Evolutionary conservation across 1,140 invertebrate species (phyloP), one percentile per base, ranked within the genome.

Genomic region (Triops cancriformis): DNA sequence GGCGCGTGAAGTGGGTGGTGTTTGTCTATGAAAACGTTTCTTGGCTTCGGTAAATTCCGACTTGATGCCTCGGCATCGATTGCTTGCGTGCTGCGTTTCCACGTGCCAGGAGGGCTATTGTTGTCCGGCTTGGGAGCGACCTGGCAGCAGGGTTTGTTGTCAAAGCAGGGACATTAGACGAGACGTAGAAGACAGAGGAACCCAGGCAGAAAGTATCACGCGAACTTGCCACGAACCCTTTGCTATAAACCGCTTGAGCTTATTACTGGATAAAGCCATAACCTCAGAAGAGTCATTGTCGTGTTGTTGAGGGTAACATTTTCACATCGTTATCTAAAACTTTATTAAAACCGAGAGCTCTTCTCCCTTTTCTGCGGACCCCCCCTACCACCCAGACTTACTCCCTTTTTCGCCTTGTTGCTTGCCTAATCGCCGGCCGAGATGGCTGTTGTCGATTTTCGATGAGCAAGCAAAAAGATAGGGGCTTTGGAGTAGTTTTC

Each of bases 311-410:
- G 51, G 51, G 51, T 64, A 18, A 18, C 51, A 64, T 64, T 64
- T 64, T 64, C 51, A 64, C 51, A 23, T 64, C 51, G 51, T 64
- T 64, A 64, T 7, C 23, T 64, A 64, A 9, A 64, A 64, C 51
- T 64, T 64, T 64, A 64, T 64, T 64, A 64, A 64, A 64, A 64
- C 18, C 51, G 23, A 64, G 51, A 64, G 51, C 51, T 18, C 51
- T 10, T 64, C 51, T 64, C 51, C 23, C n/a, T 64, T 23, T 64
- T 23, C 23, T n/a, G 1, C 1, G 0, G 14, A 6, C 23, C 6
- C 23, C 23, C 6, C 23, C 18, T 64, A 6, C 23, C 5, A n/a
- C 23, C 18, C 14, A n/a, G n/a, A 64, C 23, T 14, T 64, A 6
- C 23, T 64, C 4, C 23, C 23, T 64, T 64, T 64, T 64, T 64